A percentile compares a stretch with the other conserved stretches of the same genome.
Evolutionary conservation across 2,113 vertebrate species (phyloP).

Genomic region (Ramphastos sulfuratus): DNA sequence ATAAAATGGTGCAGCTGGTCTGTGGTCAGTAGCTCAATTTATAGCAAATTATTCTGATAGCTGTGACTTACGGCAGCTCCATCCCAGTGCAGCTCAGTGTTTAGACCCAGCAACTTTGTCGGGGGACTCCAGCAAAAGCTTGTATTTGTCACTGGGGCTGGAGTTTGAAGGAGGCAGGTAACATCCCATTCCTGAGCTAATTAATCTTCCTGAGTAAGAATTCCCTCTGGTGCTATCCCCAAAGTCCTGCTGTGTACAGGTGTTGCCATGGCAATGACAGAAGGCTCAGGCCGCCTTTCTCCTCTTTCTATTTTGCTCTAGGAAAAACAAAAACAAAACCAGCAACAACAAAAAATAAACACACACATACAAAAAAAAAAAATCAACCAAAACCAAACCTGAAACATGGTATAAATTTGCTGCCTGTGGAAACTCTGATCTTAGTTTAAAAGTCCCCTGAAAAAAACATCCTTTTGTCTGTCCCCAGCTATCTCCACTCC

Average conservation of each 20-base stretch:
- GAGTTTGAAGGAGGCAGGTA: not conserved
- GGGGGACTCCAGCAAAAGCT: not conserved
- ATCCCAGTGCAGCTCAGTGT: not conserved
- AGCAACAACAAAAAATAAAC: not conserved
- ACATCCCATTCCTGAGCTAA: not conserved
- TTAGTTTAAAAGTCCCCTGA: not conserved
- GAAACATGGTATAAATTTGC: not conserved
- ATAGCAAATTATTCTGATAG: not conserved
- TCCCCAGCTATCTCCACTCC: not conserved
- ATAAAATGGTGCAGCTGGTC: not conserved
- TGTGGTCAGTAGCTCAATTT: not conserved
- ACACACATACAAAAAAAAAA: too few species aligned
- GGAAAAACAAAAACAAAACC: too few species aligned
- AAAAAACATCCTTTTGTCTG: not conserved
- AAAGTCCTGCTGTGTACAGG: not conserved
- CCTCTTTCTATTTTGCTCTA: not conserved
- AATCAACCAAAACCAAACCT: not conserved
- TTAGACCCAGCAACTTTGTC: not conserved
- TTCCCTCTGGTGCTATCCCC: not conserved
- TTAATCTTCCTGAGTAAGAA: not conserved
- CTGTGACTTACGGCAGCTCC: not conserved
- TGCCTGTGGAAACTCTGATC: not conserved
- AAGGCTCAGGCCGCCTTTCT: not conserved
- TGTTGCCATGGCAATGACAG: not conserved
- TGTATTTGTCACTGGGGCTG: not conserved